Conservation (phyloP, 2,888 invertebrate genomes). For the Horisme vitalbata region DNA sequence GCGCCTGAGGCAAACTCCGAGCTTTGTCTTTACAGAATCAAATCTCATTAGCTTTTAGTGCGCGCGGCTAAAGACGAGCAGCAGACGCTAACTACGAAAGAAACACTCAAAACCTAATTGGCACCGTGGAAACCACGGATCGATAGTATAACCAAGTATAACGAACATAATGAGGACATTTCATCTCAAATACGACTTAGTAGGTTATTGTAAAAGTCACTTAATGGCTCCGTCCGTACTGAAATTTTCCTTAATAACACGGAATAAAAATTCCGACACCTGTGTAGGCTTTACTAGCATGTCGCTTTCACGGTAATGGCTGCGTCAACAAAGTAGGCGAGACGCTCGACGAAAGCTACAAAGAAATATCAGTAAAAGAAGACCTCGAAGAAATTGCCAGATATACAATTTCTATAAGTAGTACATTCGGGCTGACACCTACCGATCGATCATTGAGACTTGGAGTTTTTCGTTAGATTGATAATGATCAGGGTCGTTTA, state of each 20-base stretch:
- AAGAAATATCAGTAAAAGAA: slow-evolving; percentile 28
- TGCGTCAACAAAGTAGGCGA: slow-evolving; percentile 26
- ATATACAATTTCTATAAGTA: slow-evolving; percentile 30
- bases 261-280: slow-evolving; percentile 25
- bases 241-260: slow-evolving; percentile 15
- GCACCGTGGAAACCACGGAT: slow-evolving; percentile 15
- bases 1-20: slow-evolving; percentile 38
- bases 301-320: slow-evolving; percentile 31
- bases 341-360: slow-evolving; percentile 20
- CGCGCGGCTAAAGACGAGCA: slow-evolving; percentile 12
- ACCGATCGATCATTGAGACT: slow-evolving; percentile 46
- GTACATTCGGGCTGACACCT: slow-evolving; percentile 34
- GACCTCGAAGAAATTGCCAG: slow-evolving; percentile 29
- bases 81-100: slow-evolving; percentile 21
- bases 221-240: slow-evolving; percentile 5
- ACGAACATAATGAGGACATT: slow-evolving; percentile 8
- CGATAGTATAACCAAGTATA: slow-evolving; percentile 13
- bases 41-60: slow-evolving; percentile 51
- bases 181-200: slow-evolving; percentile 13
- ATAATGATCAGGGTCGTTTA: slow-evolving; percentile 48
- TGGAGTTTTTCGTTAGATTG: slow-evolving; percentile 47
- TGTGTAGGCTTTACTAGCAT: slow-evolving; percentile 30
- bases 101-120: slow-evolving; percentile 24
- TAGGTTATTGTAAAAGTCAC: slow-evolving; percentile 15
- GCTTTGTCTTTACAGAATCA: slow-evolving; percentile 51